phyloP scores from a whole-genome alignment of 1,140 invertebrate species.

The Thaumatotibia leucotreta region DNA sequence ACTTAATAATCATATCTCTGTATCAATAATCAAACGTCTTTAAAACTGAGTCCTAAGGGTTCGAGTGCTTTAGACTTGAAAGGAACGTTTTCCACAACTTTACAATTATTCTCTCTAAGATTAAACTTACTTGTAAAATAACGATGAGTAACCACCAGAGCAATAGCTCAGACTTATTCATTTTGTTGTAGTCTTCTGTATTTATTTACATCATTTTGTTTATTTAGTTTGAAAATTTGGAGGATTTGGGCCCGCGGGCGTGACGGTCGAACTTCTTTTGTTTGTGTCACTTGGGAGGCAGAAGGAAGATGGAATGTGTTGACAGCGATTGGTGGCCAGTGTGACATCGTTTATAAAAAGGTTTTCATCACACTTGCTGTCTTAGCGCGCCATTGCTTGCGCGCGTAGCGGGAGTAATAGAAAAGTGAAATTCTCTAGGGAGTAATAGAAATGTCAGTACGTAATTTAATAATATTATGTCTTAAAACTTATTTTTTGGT shows the following conservation, averaged over 20 bases:
- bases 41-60: too few species aligned
- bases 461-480: too few species aligned
- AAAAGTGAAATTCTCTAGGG: too few species aligned
- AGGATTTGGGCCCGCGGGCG: background rate
- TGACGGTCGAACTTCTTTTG: background rate
- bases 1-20: too few species aligned
- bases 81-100: too few species aligned
- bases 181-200: constrained; percentile 30
- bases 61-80: too few species aligned
- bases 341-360: background rate
- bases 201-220: background rate
- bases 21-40: background rate
- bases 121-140: constrained; percentile 43
- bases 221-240: background rate
- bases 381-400: too few species aligned
- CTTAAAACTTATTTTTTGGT: too few species aligned
- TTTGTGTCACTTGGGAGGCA: background rate
- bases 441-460: too few species aligned
- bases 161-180: constrained; percentile 37
- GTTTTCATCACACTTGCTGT: background rate
- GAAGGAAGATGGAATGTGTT: background rate
- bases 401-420: too few species aligned
- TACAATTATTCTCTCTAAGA: too few species aligned
- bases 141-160: constrained; percentile 48
- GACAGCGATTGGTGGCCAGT: background rate